These are phyloP conservation scores for Tapera naevia DNA, from an alignment of 2,797 vertebrate species.

Conservation along the genomic window DNA sequence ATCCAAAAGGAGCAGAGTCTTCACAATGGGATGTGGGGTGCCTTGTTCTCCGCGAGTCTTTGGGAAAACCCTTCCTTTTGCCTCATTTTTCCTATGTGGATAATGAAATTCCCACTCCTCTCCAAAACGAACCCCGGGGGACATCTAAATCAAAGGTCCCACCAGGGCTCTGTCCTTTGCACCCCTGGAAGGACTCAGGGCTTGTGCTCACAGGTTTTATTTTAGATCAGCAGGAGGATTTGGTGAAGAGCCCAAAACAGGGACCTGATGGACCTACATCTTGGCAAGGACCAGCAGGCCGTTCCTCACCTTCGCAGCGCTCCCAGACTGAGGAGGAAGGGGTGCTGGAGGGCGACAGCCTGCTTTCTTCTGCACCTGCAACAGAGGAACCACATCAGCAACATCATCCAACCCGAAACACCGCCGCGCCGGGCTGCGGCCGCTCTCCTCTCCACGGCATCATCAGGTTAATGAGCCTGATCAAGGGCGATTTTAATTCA, in stretches of 20 bases:
- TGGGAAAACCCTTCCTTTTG: not conserved
- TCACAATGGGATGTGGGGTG: rapidly evolving
- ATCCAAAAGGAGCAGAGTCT: not conserved
- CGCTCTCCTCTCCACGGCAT: rapidly evolving
- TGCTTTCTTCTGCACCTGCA: conserved; percentile 78
- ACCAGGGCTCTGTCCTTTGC: not conserved
- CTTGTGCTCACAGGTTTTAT: not conserved
- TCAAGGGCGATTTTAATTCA: not conserved
- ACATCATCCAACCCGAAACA: not conserved
- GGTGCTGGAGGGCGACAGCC: conserved; percentile 73
- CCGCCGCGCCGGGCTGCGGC: rapidly evolving
- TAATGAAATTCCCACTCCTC: not conserved
- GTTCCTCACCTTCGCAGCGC: conserved; percentile 78
- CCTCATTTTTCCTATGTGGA: not conserved
- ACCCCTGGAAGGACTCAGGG: not conserved
- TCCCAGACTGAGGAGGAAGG: conserved; percentile 74
- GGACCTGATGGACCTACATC: rapidly evolving
- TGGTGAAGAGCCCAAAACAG: not conserved
- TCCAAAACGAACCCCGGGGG: not conserved
- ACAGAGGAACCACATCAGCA: not conserved
- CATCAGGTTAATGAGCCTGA: not conserved
- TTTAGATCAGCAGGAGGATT: not conserved
- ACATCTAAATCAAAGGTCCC: not conserved
- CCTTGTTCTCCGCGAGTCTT: not conserved
- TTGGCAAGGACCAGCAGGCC: not conserved